Base-by-base conservation (phyloP, 2,888 invertebrate species). In the Euplagia quadripunctaria region DNA sequence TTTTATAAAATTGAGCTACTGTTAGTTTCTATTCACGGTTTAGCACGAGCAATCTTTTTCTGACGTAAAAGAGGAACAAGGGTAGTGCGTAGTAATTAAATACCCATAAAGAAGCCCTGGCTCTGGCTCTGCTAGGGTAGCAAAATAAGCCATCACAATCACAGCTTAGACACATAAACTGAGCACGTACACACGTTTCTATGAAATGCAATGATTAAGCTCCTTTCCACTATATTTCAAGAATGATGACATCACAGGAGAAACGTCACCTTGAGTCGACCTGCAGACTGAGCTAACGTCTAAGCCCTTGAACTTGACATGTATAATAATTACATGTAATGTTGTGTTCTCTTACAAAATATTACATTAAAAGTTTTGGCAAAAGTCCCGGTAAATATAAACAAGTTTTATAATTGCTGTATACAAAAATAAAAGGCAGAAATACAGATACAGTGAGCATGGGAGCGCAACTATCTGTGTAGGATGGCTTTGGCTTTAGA, bases 281-380 rank as follows among this genome's bases (percentile, higher is more conserved):
- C 41, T 12, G 17, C 17, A 66, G 49, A 49, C 61, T 11, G 31
- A 41, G 46, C 20, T 43, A 20, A 12, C 46, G 43, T 8, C n/a
- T 42, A 41, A 61, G 71, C 1, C 66, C 66, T 20, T 71, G 64
- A 71, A 66, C 71, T 67, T 11, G 31, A 49, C 4, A 55, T 20
- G 14, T 46, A 41, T 66, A 67, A 67, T 20, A 20, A 49, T 65
- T 43, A 65, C 43, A 16, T n/a, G 52, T 58, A 58, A 58, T 68
- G 55, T 51, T 14, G 12, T 46, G 43, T 69, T 20, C 43, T 68
- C 43, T 69, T 69, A 69, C 58, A 61, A 69, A 69, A 69, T 71
- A n/a, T 4, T 52, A 43, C 31, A 16, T 52, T 49, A 63, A 51
- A 64, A 41, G 17, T 66, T 49, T 61, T 66, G 66, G 66, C 71